phyloP scores from a whole-genome alignment of 2,113 vertebrate species.

The Oryzias javanicus region DNA sequence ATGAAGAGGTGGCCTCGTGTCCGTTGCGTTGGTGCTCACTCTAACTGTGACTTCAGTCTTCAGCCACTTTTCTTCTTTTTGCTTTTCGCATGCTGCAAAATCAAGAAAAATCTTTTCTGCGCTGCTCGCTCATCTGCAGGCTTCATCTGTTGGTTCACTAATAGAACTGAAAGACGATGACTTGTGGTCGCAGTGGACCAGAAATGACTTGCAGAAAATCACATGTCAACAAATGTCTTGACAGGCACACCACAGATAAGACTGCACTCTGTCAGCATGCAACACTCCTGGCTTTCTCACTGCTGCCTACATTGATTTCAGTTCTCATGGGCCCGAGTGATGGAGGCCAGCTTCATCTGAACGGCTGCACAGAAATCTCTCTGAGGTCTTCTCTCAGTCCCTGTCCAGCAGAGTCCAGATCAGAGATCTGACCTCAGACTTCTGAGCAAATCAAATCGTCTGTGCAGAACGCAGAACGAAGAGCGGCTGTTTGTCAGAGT shows the following conservation, averaged over 20 bases:
- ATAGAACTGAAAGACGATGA: constrained; percentile 1
- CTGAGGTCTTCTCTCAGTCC: too few species aligned
- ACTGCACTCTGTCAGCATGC: constrained; percentile 8
- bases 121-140: too few species aligned
- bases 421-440: too few species aligned
- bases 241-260: constrained; percentile 48
- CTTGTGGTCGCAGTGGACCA: constrained; percentile 5
- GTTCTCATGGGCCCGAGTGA: not conserved
- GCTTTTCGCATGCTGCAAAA: not conserved
- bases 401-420: too few species aligned
- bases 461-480: constrained; percentile 24
- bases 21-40: not conserved
- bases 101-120: not conserved
- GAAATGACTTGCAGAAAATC: constrained; percentile 48
- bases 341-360: not conserved
- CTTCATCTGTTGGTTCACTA: not conserved
- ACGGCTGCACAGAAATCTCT: too few species aligned
- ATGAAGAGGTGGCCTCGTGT: accelerated
- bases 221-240: constrained; percentile 41
- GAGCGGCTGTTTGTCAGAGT: constrained; percentile 13
- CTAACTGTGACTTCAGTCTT: not conserved
- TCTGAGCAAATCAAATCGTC: constrained; percentile 38
- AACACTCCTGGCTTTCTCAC: constrained; percentile 28
- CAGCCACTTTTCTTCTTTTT: not conserved
- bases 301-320: constrained; percentile 15